A percentile compares a stretch with the other conserved stretches of the same genome.
Evolutionary conservation across 2,113 vertebrate genomes (phyloP).

Genomic region (Hemiscyllium ocellatum): DNA sequence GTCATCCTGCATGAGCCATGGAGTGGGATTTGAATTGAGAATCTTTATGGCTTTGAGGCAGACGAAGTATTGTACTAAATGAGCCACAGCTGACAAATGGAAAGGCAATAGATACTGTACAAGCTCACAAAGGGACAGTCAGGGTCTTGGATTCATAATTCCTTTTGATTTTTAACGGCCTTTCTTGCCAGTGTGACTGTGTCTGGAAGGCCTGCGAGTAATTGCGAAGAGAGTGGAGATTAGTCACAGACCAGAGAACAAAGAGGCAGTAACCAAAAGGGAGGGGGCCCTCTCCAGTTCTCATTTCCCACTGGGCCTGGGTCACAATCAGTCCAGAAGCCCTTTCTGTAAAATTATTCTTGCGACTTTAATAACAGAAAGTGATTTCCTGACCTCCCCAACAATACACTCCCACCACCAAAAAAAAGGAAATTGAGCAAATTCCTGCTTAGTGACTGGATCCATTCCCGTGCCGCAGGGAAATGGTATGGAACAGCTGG

Average conservation of each 20-base stretch:
- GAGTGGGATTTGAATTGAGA: not conserved
- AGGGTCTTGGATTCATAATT: not conserved
- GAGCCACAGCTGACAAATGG: not conserved
- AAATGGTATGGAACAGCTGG: not conserved
- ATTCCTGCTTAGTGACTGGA: slow-evolving; percentile 23
- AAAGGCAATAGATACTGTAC: not conserved
- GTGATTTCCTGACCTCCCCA: not conserved
- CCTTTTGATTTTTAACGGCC: not conserved
- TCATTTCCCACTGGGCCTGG: not conserved
- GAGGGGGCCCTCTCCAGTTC: not conserved
- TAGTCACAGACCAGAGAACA: slow-evolving; percentile 23
- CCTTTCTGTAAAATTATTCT: not conserved
- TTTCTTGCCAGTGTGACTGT: not conserved
- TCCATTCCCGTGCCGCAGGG: not conserved
- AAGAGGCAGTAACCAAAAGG: not conserved
- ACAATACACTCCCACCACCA: not conserved
- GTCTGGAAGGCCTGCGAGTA: not conserved
- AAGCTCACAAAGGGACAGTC: not conserved
- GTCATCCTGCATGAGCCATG: too few species aligned
- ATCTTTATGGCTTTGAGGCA: not conserved
- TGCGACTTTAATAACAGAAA: not conserved
- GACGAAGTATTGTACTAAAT: not conserved
- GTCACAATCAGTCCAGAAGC: not conserved
- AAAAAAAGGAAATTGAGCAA: slow-evolving; percentile 18
- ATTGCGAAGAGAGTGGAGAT: not conserved